A percentile compares a stretch with the other conserved stretches of the same genome.
Conservation (phyloP, 2,888 invertebrate species). For the Leucozona laternaria region DNA sequence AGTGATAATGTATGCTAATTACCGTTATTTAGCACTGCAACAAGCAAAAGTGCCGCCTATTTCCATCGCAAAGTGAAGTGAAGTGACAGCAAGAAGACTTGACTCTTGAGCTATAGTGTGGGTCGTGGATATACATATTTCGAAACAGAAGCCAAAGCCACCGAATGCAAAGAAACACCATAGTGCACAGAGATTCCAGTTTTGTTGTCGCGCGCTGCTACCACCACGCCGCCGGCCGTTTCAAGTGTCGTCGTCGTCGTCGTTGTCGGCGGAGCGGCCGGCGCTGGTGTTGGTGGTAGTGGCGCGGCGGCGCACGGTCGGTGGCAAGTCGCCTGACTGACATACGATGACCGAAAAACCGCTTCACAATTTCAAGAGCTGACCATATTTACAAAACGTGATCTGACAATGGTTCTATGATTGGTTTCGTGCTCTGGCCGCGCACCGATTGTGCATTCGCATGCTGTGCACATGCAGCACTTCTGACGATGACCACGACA, state of each 20-base stretch:
- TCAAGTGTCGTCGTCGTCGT: slow-evolving; percentile 28
- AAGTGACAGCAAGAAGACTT: slow-evolving; percentile 52
- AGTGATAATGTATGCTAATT: slow-evolving; percentile 73
- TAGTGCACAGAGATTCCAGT: slow-evolving; percentile 40
- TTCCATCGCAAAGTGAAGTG: slow-evolving; percentile 31
- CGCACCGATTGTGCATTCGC: slow-evolving; percentile 43
- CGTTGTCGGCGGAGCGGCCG: slow-evolving; percentile 6
- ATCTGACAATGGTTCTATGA: slow-evolving; percentile 59
- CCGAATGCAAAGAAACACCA: slow-evolving; percentile 7
- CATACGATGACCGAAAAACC: slow-evolving; percentile 66
- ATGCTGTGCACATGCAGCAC: slow-evolving; percentile 55
- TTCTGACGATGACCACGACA: slow-evolving; percentile 30
- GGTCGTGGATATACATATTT: slow-evolving; percentile 46
- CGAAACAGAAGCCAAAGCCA: slow-evolving; percentile 35
- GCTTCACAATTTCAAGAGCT: slow-evolving; percentile 66
- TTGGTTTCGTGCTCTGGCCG: slow-evolving; percentile 44
- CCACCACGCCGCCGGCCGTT: not conserved
- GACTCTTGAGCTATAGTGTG: slow-evolving; percentile 39
- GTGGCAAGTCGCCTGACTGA: slow-evolving; percentile 55
- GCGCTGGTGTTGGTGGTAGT: not conserved
- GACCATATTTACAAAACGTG: slow-evolving; percentile 66
- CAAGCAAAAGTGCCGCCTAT: slow-evolving; percentile 70
- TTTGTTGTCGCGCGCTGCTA: slow-evolving; percentile 19
- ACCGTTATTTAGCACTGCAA: slow-evolving; percentile 71
- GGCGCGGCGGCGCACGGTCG: not conserved